Conservation (phyloP, 2,113 vertebrate species). For the Onychostoma macrolepis region DNA sequence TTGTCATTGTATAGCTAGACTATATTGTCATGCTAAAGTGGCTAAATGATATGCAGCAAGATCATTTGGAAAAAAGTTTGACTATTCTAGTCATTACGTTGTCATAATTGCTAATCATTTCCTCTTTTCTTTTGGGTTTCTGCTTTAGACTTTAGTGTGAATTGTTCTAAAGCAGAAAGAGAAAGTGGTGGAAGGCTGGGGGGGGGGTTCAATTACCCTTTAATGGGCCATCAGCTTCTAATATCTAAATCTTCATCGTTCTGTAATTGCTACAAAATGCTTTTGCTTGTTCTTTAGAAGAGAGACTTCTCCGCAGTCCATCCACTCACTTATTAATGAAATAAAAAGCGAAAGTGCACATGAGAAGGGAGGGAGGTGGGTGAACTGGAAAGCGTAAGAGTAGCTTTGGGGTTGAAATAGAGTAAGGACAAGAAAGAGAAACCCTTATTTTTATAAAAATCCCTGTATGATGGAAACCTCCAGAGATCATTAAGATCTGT, state of each 20-base stretch:
- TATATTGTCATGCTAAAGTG: not conserved
- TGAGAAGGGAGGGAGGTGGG: slow-evolving; percentile 27
- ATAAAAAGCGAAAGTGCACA: slow-evolving; percentile 63
- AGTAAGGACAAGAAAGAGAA: slow-evolving; percentile 23
- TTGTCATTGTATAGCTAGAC: not conserved
- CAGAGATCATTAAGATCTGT: slow-evolving; percentile 72
- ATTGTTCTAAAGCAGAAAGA: not conserved
- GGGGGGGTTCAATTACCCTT: slow-evolving; percentile 67
- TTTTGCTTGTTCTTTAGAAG: slow-evolving; percentile 57
- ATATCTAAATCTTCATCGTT: slow-evolving; percentile 79
- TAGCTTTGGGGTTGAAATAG: not conserved
- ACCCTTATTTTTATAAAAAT: slow-evolving; percentile 65
- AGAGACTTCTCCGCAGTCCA: slow-evolving; percentile 64
- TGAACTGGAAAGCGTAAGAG: not conserved
- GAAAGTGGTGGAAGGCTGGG: not conserved
- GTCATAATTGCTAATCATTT: slow-evolving; percentile 20
- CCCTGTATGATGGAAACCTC: slow-evolving; percentile 67
- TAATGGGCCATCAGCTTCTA: slow-evolving; percentile 76
- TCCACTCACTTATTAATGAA: slow-evolving; percentile 65
- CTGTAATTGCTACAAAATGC: slow-evolving; percentile 65
- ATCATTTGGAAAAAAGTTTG: not conserved
- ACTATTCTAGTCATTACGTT: not conserved
- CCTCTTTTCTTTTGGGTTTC: not conserved
- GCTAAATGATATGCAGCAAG: slow-evolving; percentile 16
- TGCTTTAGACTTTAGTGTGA: not conserved